A percentile compares a stretch with the other conserved stretches of the same genome.
phyloP scores from a whole-genome alignment of 2,113 vertebrate genomes.

The Microtus oregoni region DNA sequence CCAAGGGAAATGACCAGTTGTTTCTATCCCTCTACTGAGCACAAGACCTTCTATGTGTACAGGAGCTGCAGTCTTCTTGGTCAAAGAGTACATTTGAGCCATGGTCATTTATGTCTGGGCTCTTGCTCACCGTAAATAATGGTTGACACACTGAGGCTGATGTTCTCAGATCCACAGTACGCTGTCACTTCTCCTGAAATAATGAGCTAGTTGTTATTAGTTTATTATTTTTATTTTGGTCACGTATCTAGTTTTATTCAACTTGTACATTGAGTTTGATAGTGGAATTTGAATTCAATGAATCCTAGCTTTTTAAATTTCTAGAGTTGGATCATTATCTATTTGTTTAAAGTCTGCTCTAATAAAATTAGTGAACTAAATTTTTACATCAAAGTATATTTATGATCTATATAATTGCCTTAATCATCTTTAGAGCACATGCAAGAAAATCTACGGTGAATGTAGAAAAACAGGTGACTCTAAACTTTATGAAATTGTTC shows the following conservation, averaged over 20 bases:
- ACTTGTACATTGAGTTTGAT: slow-evolving; percentile 35
- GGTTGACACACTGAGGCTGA: background rate
- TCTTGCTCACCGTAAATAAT: background rate
- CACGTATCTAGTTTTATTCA: background rate
- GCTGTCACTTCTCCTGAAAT: background rate
- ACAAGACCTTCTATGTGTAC: background rate
- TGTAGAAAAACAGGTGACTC: background rate
- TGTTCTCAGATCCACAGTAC: background rate
- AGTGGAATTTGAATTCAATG: background rate
- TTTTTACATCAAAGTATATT: background rate
- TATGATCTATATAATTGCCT: background rate
- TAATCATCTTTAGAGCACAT: background rate
- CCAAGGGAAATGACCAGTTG: background rate
- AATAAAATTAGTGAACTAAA: background rate
- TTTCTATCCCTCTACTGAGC: background rate
- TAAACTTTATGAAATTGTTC: background rate
- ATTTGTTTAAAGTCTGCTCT: background rate
- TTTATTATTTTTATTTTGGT: background rate
- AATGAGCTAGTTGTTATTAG: background rate
- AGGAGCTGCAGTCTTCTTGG: background rate
- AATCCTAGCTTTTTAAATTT: background rate
- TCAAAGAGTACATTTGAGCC: background rate
- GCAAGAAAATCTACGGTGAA: background rate
- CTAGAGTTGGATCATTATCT: background rate
- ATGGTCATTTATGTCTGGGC: background rate